Evolutionary conservation across 2,797 vertebrate species (phyloP).

Genomic region (Gymnothorax reevesii): DNA sequence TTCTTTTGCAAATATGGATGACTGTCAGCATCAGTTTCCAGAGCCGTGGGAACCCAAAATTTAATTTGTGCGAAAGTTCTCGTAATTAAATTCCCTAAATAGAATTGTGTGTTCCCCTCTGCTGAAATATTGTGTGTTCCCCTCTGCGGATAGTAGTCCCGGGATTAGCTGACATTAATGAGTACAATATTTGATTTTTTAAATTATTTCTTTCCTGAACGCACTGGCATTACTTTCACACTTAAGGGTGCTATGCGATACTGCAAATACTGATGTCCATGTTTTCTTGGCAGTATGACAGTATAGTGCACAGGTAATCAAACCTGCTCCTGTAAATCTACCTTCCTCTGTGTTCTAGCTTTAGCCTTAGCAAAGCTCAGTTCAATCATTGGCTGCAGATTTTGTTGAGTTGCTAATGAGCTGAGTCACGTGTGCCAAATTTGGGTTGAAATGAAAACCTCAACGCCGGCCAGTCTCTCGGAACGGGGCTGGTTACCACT

Average conservation of each 20-base stretch:
- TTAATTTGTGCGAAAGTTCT: constrained; percentile 64
- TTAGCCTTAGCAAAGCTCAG: too few relatives aligned
- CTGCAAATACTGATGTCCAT: not conserved
- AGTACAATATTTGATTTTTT: not conserved
- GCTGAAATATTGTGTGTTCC: not conserved
- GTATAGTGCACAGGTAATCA: not conserved
- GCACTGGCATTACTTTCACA: not conserved
- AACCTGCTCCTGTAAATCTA: too few relatives aligned
- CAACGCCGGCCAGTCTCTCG: too few relatives aligned
- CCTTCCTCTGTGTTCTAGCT: too few relatives aligned
- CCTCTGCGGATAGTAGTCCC: not conserved
- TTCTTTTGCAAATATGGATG: constrained; percentile 10
- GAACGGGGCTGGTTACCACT: too few relatives aligned
- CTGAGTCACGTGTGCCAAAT: too few relatives aligned
- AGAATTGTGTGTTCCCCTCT: not conserved
- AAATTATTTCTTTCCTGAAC: not conserved
- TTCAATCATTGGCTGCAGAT: too few relatives aligned
- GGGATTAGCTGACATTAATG: not conserved
- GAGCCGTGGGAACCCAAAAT: constrained; percentile 53
- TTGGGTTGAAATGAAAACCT: too few relatives aligned
- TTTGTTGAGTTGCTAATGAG: too few relatives aligned
- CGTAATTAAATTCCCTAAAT: constrained; percentile 62
- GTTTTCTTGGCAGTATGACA: not conserved
- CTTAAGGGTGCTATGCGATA: not conserved
- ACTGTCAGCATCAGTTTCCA: constrained; percentile 31